phyloP scores from a whole-genome alignment of 2,888 invertebrate genomes.

The Alsophila aescularia region DNA sequence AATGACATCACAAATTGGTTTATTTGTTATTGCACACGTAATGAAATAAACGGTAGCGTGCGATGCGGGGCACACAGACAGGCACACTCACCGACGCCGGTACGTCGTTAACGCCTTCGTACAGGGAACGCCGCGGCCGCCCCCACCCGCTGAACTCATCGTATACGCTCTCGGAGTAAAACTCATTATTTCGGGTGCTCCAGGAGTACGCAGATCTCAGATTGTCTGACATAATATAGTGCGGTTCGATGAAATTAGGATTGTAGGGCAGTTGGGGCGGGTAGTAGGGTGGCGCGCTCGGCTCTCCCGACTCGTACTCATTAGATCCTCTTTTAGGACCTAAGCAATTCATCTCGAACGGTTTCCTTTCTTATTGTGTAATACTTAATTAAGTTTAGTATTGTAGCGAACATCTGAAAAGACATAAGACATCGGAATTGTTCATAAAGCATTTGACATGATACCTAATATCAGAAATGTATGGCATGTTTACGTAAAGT shows the following conservation, averaged over 20 bases:
- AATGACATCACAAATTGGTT: constrained; percentile 28
- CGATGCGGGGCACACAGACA: constrained; percentile 33
- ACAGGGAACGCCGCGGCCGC: constrained; percentile 68
- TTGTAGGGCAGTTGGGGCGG: constrained; percentile 72
- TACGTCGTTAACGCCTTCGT: constrained; percentile 78
- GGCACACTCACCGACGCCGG: constrained; percentile 77
- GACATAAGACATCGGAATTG: background rate
- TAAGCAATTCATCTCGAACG: constrained; percentile 68
- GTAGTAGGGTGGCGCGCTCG: constrained; percentile 64
- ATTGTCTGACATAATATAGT: constrained; percentile 43
- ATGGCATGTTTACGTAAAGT: constrained; percentile 22
- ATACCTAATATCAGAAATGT: background rate
- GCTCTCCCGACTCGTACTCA: constrained; percentile 56
- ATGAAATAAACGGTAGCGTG: constrained; percentile 40
- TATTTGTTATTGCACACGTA: constrained; percentile 30
- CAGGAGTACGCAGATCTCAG: constrained; percentile 47
- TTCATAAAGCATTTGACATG: background rate
- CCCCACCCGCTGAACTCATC: constrained; percentile 59
- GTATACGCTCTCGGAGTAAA: constrained; percentile 49
- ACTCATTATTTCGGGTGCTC: constrained; percentile 50
- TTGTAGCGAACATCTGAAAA: constrained; percentile 12
- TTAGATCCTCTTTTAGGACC: constrained; percentile 54
- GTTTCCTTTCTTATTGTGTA: constrained; percentile 4
- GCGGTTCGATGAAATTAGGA: constrained; percentile 63
- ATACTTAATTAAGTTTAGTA: background rate